Evolutionary conservation across 1,140 invertebrate species (phyloP), one percentile per base, ranked within the genome.

Genomic region (Chelonus insularis): DNA sequence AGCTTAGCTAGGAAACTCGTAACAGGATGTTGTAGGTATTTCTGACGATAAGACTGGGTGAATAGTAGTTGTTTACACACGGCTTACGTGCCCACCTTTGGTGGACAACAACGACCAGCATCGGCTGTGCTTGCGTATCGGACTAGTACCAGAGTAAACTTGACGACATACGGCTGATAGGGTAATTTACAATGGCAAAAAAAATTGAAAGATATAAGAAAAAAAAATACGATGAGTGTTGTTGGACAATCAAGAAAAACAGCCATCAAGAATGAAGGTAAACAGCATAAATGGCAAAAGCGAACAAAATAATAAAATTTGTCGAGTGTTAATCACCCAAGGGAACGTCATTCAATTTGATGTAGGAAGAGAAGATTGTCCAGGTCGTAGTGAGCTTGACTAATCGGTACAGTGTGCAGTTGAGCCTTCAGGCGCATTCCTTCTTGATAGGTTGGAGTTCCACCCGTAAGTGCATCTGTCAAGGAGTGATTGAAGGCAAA

Each of bases 401-500:
- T 55, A 55, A 55, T 55, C 52, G 52, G 32, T 34, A 34, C 34
- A 36, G 25, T 20, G 52, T 45, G 59, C 57, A 60, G 57, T 18
- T 43, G 50, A 63, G 67, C 72, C 67, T 63, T 62, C 65, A 68
- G 70, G 67, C 66, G 59, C 71, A 76, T 73, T 76, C 76, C 73
- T 66, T 57, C 64, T 73, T 71, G 74, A 73, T 74, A 72, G 73
- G 67, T 65, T 69, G 60, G 63, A 65, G 68, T 64, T 65, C 64
- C 60, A 63, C 63, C 68, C 69, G 72, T 72, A 77, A 78, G 76
- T 76, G 73, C 70, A 73, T 74, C 77, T 77, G 76, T 80, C 77
- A 77, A 74, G 73, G 72, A 74, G 70, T 77, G 75, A 79, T 79
- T 76, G 76, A 78, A 78, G 73, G 74, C 72, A 71, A 77, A 72